Evolutionary conservation across 2,797 vertebrate species (phyloP).

Genomic region (Hypotaenidia philippensis): DNA sequence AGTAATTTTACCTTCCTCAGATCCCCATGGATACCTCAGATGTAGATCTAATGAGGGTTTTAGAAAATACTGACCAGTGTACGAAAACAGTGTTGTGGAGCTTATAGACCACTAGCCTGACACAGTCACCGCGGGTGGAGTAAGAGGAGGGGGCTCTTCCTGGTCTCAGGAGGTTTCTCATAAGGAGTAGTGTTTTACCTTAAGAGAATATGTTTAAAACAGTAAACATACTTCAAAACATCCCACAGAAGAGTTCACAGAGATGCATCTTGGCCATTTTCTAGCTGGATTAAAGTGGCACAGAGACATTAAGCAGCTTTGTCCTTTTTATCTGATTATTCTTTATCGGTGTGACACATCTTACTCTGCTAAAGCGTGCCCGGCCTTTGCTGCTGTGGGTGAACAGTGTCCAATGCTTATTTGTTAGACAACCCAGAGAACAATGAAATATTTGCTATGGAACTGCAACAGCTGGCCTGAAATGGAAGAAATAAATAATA

Average conservation of each 20-base stretch:
- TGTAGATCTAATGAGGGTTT: background rate
- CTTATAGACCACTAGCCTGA: background rate
- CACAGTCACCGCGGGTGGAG: background rate
- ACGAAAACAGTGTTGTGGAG: background rate
- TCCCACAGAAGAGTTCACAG: background rate
- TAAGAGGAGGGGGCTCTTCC: background rate
- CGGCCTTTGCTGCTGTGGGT: background rate
- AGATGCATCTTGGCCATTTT: background rate
- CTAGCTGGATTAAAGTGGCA: background rate
- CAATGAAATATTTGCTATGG: background rate
- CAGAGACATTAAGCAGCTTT: background rate
- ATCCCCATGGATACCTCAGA: background rate
- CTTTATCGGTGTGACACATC: background rate
- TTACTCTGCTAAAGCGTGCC: background rate
- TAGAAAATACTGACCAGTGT: background rate
- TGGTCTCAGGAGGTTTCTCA: background rate
- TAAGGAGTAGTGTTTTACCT: background rate
- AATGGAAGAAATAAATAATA: background rate
- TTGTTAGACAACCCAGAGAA: background rate
- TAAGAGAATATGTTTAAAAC: background rate
- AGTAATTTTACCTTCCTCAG: background rate
- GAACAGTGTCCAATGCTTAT: background rate
- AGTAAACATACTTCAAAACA: background rate
- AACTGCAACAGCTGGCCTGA: slow-evolving; percentile 1
- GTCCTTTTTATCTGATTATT: background rate